Conservation (phyloP, 2,797 vertebrate genomes). For the Bradypus variegatus region DNA sequence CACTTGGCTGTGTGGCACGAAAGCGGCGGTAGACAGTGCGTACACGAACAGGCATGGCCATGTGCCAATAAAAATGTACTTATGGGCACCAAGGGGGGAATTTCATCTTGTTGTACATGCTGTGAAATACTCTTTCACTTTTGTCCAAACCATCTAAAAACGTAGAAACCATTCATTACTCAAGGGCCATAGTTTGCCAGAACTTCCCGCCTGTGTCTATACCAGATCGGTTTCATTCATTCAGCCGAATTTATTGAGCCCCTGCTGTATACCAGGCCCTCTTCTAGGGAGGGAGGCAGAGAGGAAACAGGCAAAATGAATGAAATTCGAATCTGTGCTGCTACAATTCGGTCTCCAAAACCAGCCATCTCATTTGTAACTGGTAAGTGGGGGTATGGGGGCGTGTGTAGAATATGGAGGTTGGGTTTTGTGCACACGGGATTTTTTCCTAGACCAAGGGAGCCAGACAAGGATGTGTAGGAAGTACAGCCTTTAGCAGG, state of each 20-base stretch:
- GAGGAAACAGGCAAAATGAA: too few species aligned
- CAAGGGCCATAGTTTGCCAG: background rate
- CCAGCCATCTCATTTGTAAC: background rate
- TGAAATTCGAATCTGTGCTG: fast-evolving
- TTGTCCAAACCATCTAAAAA: background rate
- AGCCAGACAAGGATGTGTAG: background rate
- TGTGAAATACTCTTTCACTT: background rate
- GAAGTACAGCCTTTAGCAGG: too few species aligned
- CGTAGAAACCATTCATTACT: background rate
- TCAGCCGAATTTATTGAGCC: background rate
- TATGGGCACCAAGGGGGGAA: too few species aligned
- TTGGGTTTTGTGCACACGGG: background rate
- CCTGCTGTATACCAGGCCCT: background rate
- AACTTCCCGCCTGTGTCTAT: background rate
- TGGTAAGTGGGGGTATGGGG: too few species aligned
- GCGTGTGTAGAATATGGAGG: background rate
- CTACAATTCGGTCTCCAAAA: too few species aligned
- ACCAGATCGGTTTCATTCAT: background rate
- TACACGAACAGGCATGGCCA: background rate
- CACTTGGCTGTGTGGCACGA: background rate
- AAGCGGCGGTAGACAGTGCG: fast-evolving
- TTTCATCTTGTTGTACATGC: background rate
- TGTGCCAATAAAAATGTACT: background rate
- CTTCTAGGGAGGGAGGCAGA: background rate
- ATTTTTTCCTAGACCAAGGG: too few species aligned